Evolutionary conservation across 2,888 invertebrate species (phyloP).

Genomic region (Nomada flava): DNA sequence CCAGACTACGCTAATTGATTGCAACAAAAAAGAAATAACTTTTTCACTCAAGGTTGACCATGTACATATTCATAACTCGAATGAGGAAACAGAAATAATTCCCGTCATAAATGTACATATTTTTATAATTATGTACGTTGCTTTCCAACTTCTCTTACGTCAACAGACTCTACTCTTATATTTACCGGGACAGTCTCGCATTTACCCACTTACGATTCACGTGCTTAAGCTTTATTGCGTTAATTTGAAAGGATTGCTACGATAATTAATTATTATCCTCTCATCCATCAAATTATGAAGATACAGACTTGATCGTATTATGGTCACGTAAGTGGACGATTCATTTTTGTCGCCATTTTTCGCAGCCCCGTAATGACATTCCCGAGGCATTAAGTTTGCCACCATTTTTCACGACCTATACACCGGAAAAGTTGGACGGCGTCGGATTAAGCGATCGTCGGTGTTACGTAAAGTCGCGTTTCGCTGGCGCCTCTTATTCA

Average conservation of each 20-base stretch:
- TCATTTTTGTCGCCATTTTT: background rate
- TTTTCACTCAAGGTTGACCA: background rate
- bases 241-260: too few relatives aligned
- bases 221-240: too few relatives aligned
- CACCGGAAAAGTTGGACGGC: constrained; percentile 51
- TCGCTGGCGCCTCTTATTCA: constrained; percentile 74
- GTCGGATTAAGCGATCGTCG: constrained; percentile 74
- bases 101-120: background rate
- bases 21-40: background rate
- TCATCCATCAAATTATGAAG: background rate
- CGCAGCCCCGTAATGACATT: background rate
- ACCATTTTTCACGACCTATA: constrained; percentile 17
- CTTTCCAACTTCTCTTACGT: background rate
- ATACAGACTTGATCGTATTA: background rate
- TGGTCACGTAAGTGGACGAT: background rate
- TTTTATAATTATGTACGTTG: background rate
- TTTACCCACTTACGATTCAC: too few relatives aligned
- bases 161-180: background rate
- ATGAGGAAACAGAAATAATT: background rate
- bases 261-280: too few relatives aligned
- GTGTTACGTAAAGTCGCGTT: constrained; percentile 78
- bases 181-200: background rate
- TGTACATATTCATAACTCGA: background rate
- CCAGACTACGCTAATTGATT: background rate
- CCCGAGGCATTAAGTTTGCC: background rate